Percentiles rank a stretch among this genome's conserved stretches.
Evolutionary conservation across 37 sponge, comb jelly and placozoan species (phyloP).

Genomic region (Aplysina aerophoba): DNA sequence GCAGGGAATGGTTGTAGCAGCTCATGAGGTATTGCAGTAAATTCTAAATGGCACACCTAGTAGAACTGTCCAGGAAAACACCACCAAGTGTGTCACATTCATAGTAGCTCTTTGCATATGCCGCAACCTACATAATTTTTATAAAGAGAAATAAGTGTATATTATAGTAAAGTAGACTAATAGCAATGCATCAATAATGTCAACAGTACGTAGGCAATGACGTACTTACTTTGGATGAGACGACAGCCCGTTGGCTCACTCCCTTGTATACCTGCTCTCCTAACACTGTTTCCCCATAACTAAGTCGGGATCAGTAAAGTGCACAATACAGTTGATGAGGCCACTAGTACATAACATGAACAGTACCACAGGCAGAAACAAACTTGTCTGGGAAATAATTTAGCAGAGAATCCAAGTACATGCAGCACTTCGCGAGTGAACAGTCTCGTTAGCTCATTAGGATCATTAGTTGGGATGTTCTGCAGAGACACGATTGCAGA

Average conservation of each 20-base stretch:
- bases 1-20: background rate
- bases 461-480: background rate
- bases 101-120: background rate
- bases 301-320: background rate
- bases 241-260: too few relatives aligned
- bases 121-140: background rate
- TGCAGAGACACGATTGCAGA: background rate
- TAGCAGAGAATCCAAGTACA: constrained; percentile 6
- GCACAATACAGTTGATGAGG: background rate
- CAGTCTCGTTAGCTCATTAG: background rate
- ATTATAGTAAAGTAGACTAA: background rate
- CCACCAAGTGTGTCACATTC: background rate
- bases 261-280: too few relatives aligned
- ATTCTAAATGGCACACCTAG: background rate
- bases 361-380: background rate
- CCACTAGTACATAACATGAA: background rate
- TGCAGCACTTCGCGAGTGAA: constrained; percentile 4
- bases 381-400: background rate
- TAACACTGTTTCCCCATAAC: too few relatives aligned
- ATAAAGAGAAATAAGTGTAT: background rate
- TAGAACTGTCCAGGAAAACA: background rate
- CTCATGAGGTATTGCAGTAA: background rate
- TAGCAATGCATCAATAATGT: background rate
- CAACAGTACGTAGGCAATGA: background rate
- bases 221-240: too few relatives aligned